Evolutionary conservation across 2,888 invertebrate genomes (phyloP), one percentile per base, ranked within the genome.

Genomic region (Conomelus anceps): DNA sequence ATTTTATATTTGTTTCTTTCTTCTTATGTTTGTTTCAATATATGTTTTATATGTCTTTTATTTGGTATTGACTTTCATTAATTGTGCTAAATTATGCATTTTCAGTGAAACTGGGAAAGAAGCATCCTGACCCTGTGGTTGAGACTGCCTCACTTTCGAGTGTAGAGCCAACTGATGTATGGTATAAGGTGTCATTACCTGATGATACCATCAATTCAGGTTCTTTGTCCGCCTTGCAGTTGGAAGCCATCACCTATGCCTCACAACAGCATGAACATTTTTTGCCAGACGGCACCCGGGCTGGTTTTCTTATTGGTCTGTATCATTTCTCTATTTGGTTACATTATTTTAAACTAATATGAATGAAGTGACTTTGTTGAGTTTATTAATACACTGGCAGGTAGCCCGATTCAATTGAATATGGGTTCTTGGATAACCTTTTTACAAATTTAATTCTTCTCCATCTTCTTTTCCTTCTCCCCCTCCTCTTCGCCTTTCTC

Each of bases 61-160:
- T 22, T 0, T 7, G 22, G 23, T 29, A 22, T 22, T 22, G 34
- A 22, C 3, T 84, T 23, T 23, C 22, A 89, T 24, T 84, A 23
- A 87, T 23, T 23, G 0, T 41, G n/a, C 87, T 84, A 20, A 84
- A 23, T 89, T 22, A 26, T 86, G 90, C 90, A 91, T 87, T 91
- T 93, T 20, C 93, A 98, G 97, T 99, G 92, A 98, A 98, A 94
- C 94, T 98, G 88, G 99, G 99, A 17, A 96, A 96, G 92, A 98
- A 98, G 92, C 99, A 99, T 95, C 99, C 99, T 0, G 99, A 99
- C 94, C 97, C 98, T 0, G 99, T 99, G 7, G 99, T 99, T 11
- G 99, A 99, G 94, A 99, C 99, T 0, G 99, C 99, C 11, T 99
- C 99, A 0, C 94, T 99, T 86, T 98, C 99, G 0, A 98, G 98